Percentiles rank a stretch among this genome's conserved stretches.
These are phyloP conservation scores for Cochlearius cochlearius DNA, from an alignment of 2,113 vertebrate genomes.

Conservation along the genomic window DNA sequence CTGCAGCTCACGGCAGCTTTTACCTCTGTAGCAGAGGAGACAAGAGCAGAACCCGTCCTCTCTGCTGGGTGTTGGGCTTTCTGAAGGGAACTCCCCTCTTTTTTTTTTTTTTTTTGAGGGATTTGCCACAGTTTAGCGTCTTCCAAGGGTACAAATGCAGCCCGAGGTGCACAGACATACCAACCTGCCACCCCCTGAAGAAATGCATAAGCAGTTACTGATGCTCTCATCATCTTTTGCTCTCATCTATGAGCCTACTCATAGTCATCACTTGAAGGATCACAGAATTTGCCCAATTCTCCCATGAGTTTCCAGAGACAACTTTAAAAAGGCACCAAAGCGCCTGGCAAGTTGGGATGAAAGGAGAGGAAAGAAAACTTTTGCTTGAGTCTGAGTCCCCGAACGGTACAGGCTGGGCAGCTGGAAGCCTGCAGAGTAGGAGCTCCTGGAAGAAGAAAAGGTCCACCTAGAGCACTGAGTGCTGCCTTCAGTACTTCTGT, in stretches of 20 bases:
- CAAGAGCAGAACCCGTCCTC: neutral
- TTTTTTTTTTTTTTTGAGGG: neutral
- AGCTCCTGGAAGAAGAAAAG: neutral
- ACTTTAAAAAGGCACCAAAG: neutral
- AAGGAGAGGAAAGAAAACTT: neutral
- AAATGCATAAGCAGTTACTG: neutral
- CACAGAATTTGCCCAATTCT: neutral
- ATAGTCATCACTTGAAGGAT: neutral
- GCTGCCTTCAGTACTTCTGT: neutral
- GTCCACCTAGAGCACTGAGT: neutral
- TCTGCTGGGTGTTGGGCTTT: neutral
- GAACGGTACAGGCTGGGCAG: neutral
- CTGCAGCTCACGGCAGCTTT: neutral
- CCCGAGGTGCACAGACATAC: neutral
- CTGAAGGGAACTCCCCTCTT: neutral
- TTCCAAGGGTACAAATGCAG: neutral
- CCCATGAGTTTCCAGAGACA: neutral
- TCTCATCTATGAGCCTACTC: no score
- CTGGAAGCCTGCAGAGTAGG: neutral
- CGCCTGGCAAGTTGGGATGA: neutral
- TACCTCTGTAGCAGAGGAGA: neutral
- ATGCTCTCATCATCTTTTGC: no score
- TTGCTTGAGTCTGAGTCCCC: neutral
- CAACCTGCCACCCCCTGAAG: neutral
- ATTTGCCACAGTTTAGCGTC: neutral